These are phyloP conservation scores for Bufotes viridis DNA, from an alignment of 2,797 vertebrate species.

Conservation along the genomic window DNA sequence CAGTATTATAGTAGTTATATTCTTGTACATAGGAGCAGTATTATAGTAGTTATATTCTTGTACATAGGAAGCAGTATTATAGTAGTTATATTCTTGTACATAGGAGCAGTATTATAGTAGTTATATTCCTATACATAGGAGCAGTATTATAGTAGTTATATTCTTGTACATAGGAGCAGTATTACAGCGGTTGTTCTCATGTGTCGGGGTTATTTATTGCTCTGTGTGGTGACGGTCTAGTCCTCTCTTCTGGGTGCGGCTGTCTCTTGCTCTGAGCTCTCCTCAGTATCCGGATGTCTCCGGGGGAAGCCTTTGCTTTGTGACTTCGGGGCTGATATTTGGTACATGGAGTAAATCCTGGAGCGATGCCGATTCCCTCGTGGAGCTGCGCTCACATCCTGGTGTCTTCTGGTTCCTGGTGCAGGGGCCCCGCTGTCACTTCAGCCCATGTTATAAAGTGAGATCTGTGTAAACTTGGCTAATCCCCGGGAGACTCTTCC, in stretches of 20 bases:
- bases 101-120: background rate
- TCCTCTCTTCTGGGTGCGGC: background rate
- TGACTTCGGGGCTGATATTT: background rate
- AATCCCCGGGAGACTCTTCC: background rate
- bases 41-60: no score
- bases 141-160: background rate
- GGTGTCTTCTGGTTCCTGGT: background rate
- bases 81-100: background rate
- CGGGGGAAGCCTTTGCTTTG: background rate
- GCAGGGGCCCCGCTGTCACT: background rate
- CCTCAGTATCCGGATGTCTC: background rate
- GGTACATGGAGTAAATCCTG: no score
- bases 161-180: no score
- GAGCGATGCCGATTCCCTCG: no score
- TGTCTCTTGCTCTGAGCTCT: background rate
- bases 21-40: no score
- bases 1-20: background rate
- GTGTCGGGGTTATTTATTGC: no score
- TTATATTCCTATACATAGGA: background rate
- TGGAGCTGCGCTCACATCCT: background rate
- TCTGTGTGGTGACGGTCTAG: no score
- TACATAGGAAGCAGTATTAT: no score
- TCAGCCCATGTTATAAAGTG: background rate
- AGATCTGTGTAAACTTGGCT: background rate
- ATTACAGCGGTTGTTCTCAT: no score